Base-by-base conservation (phyloP, 2,113 vertebrate genomes). In the Cathartes aura region DNA sequence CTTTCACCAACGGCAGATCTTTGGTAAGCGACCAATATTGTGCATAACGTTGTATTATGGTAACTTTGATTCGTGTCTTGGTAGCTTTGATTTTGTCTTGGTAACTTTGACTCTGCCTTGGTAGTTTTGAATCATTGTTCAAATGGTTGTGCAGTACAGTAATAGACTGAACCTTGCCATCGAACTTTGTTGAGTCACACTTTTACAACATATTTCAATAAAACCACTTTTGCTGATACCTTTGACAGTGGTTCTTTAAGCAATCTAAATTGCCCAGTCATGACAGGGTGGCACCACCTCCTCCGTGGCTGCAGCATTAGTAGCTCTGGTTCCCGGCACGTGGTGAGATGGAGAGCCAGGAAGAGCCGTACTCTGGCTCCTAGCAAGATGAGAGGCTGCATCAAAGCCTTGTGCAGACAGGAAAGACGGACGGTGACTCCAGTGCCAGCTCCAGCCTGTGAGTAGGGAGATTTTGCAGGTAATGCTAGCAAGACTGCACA, bases 21-120 rank as follows among this genome's bases (percentile, higher is more conserved):
- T 68, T 27, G 36, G 27, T 23, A 58, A 74, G 66, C 0, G 1
- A 47, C 67, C 1, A 2, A 5, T 68, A 17, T 24, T 1, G 1
- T 2, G 2, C 47, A 21, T 45, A 40, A 29, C 47, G 18, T 63
- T 18, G 11, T 83, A 11, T 30, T 78, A 60, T 43, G 30, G 21
- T 66, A 29, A 48, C 43, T 58, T 71, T 19, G 42, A 13, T 80
- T 74, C 42, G 38, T 38, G 38, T 38, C 38, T 38, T 43, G 30
- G 21, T 66, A 29, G 42, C 43, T 58, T 71, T 19, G 42, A 13
- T 80, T 74, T 47, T 36, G 42, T 34, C 42, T 48, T 63, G 42
- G 43, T 52, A 45, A 27, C 36, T 55, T 73, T 47, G 27, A 38
- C 36, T 58, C 27, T 62, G 36, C 32, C 27, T 67, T 23, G 5